These are phyloP conservation scores for Theocolax elegans DNA, from an alignment of 1,140 invertebrate species.

Conservation along the genomic window DNA sequence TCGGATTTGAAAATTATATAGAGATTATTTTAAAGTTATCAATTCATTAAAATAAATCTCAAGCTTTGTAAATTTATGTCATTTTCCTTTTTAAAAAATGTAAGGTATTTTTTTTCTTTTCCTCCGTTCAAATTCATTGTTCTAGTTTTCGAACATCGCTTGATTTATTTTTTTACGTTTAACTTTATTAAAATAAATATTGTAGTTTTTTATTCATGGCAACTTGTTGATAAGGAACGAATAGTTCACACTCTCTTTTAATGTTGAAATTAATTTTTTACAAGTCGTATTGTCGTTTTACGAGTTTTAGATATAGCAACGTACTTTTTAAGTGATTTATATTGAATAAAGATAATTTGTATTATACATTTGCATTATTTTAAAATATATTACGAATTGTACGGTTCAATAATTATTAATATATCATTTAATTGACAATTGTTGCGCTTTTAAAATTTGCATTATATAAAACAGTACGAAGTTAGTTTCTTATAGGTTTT, in stretches of 20 bases:
- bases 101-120: too few relatives aligned
- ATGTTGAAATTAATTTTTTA: constrained; percentile 23
- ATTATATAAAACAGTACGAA: too few relatives aligned
- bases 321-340: constrained; percentile 21
- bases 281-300: constrained; percentile 29
- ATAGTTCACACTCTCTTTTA: constrained; percentile 7
- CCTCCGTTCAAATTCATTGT: constrained; percentile 20
- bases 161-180: background rate
- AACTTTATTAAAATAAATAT: constrained; percentile 5
- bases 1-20: constrained; percentile 61
- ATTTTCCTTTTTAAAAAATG: constrained; percentile 18
- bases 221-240: background rate
- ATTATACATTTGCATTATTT: too few relatives aligned
- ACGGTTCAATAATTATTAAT: too few relatives aligned
- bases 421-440: too few relatives aligned
- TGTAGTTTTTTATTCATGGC: constrained; percentile 11
- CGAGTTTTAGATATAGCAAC: constrained; percentile 35
- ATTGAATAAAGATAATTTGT: constrained; percentile 37
- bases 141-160: constrained; percentile 30
- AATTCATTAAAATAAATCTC: constrained; percentile 64
- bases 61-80: constrained; percentile 57
- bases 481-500: too few relatives aligned
- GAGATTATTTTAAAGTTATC: constrained; percentile 65
- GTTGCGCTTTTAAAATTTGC: too few relatives aligned
- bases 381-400: too few relatives aligned